Evolutionary conservation across 2,113 vertebrate genomes (phyloP), one percentile per base, ranked within the genome.

Genomic region (Apteryx owenii): DNA sequence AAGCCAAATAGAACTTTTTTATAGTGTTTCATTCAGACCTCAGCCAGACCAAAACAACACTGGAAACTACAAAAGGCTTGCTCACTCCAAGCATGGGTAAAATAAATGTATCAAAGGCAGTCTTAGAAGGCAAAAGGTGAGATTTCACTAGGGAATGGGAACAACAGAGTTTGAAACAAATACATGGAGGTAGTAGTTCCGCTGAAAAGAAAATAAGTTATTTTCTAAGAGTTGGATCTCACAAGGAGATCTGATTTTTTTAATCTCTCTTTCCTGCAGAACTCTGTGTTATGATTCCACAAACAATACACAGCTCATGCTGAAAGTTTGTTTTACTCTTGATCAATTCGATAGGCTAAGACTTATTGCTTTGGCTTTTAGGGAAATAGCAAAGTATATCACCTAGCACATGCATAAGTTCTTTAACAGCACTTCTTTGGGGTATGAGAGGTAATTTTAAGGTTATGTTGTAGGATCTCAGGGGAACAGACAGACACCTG

Each of bases 121-220:
- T 13, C 79, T 70, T 56, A 79, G 26, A 53, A 73, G 29, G 26
- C 5, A 29, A 68, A 72, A 29, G 5, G 31, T 42, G 10, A 91
- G 26, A 38, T 19, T 62, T 11, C 14, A 73, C 75, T 31, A 48
- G 38, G 10, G 13, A 90, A 33, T 36, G 76, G 33, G 18, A 75
- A 89, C 16, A 28, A 50, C 5, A 40, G 10, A 3, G 3, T 64
- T 93, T 58, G 23, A 25, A 23, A 78, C 28, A 83, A 78, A 42
- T 29, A 51, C 8, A 62, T 6, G 1, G 44, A 77, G 28, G 36
- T 15, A 1, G 1, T 36, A 60, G 65, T 33, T 36, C 0, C 60
- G 72, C 60, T 20, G 3, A 42, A 44, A 44, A 54, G 1, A 44
- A 85, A 48, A n/a, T 0, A 7, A 16, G 28, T 1, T 22, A 10